Evolutionary conservation across 2,797 vertebrate species (phyloP), one percentile per base, ranked within the genome.

Genomic region (Sphenopsis melanotis): DNA sequence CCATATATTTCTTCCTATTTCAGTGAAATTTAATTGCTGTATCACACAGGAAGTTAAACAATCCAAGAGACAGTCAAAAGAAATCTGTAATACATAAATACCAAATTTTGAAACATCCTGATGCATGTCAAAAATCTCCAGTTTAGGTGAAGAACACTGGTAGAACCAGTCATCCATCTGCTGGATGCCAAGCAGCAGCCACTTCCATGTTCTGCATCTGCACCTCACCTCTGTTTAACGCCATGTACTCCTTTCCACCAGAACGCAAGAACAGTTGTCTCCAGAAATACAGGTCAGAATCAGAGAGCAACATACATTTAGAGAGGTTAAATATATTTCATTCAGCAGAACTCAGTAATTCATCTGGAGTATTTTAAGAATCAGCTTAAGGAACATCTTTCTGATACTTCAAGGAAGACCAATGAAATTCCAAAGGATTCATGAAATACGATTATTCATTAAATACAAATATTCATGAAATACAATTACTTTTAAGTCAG

Each of bases 381-480:
- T 47, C 46, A 87, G 46, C 11, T 71, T 53, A 90, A 92, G 29
- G 23, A 90, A 65, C 8, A 4, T 30, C 18, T 64, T 60, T 74
- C 60, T 80, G 5, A 74, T 55, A 39, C 15, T 77, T 83, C 50
- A 69, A 76, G 61, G 42, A 78, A 89, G 61, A 61, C 30, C 68
- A 59, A 17, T 36, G 24, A 79, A 87, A 89, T 50, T 19, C 12
- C 55, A 78, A 64, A 57, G 27, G 26, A 49, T 79, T 37, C 68
- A 24, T 75, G 24, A 92, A 92, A 87, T 18, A 29, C 16, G 76
- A 83, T 56, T 56, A 36, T 20, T 41, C 71, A 27, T 79, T 21
- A 92, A 92, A 84, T 17, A 29, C 16, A 81, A 81, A 30, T 20
- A 52, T 78, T 41, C 71, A 27, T 78, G 19, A 92, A 92, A 87